Evolutionary conservation across 2,888 invertebrate genomes (phyloP), one percentile per base, ranked within the genome.

Genomic region (Thera britannica): DNA sequence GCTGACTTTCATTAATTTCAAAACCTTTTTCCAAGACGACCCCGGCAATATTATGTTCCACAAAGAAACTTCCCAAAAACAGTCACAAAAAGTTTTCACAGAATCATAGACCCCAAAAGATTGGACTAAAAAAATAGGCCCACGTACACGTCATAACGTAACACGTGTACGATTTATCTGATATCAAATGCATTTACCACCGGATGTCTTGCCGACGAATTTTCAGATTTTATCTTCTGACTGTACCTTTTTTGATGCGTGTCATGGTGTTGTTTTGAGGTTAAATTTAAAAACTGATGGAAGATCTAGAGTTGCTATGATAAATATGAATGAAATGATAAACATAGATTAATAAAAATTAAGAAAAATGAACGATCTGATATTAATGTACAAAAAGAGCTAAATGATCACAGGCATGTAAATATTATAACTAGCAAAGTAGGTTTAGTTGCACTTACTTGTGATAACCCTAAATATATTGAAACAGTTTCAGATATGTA

Each of bases 401-500:
- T 5, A 12, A 2, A 12, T 4, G 8, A 49, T 44, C 44, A 44
- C 44, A 44, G 44, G 3, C 6, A 38, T 38, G 44, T 2, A 44
- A 44, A 6, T 7, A 4, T 12, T 49, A 3, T 54, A 9, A 9
- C 35, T 54, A 9, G 54, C 8, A 5, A n/a, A 54, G 34, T n/a
- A 57, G 57, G 3, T 8, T 12, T 8, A 7, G 6, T 55, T 41
- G 57, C 11, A 94, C 96, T 95, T 94, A 98, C 98, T 97, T 99
- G 99, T 92, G 99, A 99, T 91, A 99, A 96, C 83, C 99, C 99
- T 93, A 99, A 96, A 95, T 99, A 99, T 93, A 99, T 99, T 89
- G 99, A 99, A 84, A 99, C 99, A 82, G 99, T 99, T 95, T 99
- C 99, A 81, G 99, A 99, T 95, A 99, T 99, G 95, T 99, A 99